phyloP scores from a whole-genome alignment of 2,888 invertebrate genomes.

The Parnassius glacialis region DNA sequence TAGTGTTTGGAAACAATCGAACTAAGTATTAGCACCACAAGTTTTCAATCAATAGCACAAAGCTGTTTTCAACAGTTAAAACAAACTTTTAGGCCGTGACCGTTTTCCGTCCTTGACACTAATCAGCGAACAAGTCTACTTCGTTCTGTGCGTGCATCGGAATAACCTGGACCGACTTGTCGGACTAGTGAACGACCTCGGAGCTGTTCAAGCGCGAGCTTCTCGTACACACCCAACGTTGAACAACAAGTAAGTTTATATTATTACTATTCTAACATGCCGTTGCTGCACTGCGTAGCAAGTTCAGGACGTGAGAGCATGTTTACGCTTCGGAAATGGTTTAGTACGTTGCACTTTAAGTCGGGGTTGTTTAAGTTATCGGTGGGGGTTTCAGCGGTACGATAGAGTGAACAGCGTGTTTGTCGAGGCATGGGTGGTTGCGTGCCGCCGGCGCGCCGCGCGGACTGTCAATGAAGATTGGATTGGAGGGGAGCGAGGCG shows the following conservation, averaged over 20 bases:
- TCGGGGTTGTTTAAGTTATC: slow-evolving; percentile 43
- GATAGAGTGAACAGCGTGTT: slow-evolving; percentile 51
- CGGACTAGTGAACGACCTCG: slow-evolving; percentile 75
- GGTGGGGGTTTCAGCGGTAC: slow-evolving; percentile 32
- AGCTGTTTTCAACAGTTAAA: slow-evolving; percentile 3
- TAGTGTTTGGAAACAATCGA: slow-evolving; percentile 44
- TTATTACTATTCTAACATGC: slow-evolving; percentile 31
- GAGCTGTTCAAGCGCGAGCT: slow-evolving; percentile 61
- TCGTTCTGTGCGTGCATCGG: not conserved
- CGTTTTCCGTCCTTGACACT: slow-evolving; percentile 46
- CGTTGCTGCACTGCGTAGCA: slow-evolving; percentile 24
- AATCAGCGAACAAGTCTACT: slow-evolving; percentile 29
- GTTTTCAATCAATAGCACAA: slow-evolving; percentile 38
- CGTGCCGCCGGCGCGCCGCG: slow-evolving; percentile 46
- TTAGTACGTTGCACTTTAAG: slow-evolving; percentile 50
- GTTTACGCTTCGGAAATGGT: slow-evolving; percentile 41
- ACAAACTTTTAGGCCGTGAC: slow-evolving; percentile 29
- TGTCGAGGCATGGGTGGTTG: slow-evolving; percentile 37
- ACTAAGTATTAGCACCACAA: slow-evolving; percentile 31
- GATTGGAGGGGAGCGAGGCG: slow-evolving; percentile 28
- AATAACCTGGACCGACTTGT: slow-evolving; percentile 33
- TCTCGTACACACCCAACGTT: slow-evolving; percentile 44
- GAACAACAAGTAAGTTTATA: slow-evolving; percentile 44
- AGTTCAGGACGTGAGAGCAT: slow-evolving; percentile 24
- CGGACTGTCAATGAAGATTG: slow-evolving; percentile 42